These are phyloP conservation scores for Sciurus vulgaris DNA, from an alignment of 2,797 vertebrate species.

Conservation along the genomic window DNA sequence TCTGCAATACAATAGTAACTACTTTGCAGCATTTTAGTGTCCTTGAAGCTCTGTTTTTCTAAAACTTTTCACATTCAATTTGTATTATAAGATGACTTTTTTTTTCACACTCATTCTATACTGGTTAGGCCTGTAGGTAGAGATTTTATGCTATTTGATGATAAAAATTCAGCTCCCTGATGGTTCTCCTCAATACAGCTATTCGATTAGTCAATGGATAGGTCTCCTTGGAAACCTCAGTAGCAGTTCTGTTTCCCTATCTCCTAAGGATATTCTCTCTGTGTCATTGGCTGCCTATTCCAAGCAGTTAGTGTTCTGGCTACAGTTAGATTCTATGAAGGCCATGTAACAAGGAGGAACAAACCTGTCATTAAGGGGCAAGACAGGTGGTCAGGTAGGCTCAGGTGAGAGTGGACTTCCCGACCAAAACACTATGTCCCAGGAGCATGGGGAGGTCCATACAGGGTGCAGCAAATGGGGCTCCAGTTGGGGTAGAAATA, in stretches of 20 bases:
- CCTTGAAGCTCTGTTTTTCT: conserved; percentile 5
- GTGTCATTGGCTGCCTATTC: background rate
- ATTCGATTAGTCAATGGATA: background rate
- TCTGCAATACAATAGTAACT: background rate
- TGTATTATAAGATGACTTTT: conserved; percentile 6
- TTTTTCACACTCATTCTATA: background rate
- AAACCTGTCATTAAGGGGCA: background rate
- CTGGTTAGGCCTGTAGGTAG: background rate
- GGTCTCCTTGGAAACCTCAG: conserved; percentile 27
- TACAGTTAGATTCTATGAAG: background rate
- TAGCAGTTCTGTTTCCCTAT: background rate
- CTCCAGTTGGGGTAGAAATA: background rate
- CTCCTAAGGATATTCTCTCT: background rate
- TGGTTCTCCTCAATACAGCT: background rate
- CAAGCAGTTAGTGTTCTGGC: background rate
- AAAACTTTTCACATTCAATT: conserved; percentile 29
- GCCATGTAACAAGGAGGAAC: background rate
- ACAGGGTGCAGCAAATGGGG: background rate
- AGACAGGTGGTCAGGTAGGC: background rate
- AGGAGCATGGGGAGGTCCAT: background rate
- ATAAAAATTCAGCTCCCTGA: conserved; percentile 26
- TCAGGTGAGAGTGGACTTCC: background rate
- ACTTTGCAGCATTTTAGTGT: background rate
- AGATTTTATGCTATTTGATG: conserved; percentile 29
- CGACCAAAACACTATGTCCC: background rate